phyloP scores from a whole-genome alignment of 1,140 invertebrate genomes.

The Melanaphis sacchari region DNA sequence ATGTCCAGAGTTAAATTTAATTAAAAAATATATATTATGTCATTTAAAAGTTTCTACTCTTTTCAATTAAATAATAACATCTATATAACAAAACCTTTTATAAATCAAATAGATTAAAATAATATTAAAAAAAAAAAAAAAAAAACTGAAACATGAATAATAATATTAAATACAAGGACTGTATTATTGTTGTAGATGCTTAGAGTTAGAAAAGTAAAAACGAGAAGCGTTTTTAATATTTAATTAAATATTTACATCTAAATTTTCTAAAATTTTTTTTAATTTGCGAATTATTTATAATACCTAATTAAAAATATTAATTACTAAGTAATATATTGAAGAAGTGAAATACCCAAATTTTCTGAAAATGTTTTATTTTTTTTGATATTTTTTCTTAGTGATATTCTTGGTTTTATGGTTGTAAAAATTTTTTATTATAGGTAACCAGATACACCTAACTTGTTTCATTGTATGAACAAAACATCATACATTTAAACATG shows the following conservation, averaged over 20 bases:
- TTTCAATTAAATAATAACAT: background rate
- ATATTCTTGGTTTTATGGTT: background rate
- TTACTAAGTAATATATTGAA: background rate
- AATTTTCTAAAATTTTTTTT: background rate
- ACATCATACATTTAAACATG: background rate
- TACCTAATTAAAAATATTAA: background rate
- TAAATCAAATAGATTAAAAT: background rate
- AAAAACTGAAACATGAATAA: background rate
- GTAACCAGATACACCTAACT: too few species aligned
- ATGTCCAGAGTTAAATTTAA: background rate
- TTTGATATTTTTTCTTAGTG: background rate
- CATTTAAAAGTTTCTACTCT: background rate
- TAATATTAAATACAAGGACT: background rate
- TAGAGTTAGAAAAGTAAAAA: background rate
- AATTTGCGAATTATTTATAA: background rate
- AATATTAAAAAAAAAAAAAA: background rate
- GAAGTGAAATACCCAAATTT: background rate
- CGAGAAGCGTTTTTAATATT: background rate
- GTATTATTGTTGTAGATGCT: background rate
- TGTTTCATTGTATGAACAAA: too few species aligned
- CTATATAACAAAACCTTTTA: background rate
- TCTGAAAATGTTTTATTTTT: too few species aligned
- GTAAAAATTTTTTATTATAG: too few species aligned
- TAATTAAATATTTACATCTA: background rate
- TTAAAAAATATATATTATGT: constrained; percentile 9